Evolutionary conservation across 2,888 invertebrate species (phyloP).

Genomic region (Loripinus fragilis): DNA sequence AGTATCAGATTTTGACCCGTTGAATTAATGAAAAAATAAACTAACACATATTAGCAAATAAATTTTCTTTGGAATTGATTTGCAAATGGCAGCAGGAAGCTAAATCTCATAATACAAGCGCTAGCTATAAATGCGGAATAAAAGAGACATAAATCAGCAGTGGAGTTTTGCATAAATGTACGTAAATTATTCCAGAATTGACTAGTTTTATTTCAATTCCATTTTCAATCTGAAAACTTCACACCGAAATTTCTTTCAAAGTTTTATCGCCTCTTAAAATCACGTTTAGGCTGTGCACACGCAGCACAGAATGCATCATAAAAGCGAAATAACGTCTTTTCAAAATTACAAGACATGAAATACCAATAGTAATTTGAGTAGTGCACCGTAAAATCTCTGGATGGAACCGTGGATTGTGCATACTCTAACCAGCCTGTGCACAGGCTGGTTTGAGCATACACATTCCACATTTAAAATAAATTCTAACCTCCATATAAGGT

Average conservation of each 20-base stretch:
- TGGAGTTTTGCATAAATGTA: conserved; percentile 12
- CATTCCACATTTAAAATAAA: too few species aligned
- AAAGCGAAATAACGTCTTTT: conserved; percentile 13
- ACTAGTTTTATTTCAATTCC: conserved; percentile 19
- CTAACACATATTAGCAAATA: background rate
- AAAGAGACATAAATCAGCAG: conserved; percentile 5
- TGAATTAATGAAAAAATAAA: background rate
- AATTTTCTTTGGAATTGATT: background rate
- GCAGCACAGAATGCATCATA: conserved; percentile 12
- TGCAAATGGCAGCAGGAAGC: background rate
- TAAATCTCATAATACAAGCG: background rate
- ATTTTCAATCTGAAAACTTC: conserved; percentile 11
- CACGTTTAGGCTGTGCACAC: conserved; percentile 8
- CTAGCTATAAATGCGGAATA: background rate
- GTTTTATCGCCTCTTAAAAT: conserved; percentile 13
- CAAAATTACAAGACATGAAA: background rate
- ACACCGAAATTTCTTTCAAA: conserved; percentile 17
- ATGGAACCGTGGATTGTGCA: too few species aligned
- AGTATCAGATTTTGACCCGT: too few species aligned
- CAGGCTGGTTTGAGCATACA: too few species aligned
- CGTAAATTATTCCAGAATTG: conserved; percentile 20
- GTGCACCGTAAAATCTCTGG: too few species aligned
- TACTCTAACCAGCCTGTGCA: too few species aligned
- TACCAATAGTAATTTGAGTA: too few species aligned
- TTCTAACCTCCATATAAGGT: too few species aligned